Conservation (phyloP, 2,797 vertebrate genomes). For the Siniperca scherzeri region DNA sequence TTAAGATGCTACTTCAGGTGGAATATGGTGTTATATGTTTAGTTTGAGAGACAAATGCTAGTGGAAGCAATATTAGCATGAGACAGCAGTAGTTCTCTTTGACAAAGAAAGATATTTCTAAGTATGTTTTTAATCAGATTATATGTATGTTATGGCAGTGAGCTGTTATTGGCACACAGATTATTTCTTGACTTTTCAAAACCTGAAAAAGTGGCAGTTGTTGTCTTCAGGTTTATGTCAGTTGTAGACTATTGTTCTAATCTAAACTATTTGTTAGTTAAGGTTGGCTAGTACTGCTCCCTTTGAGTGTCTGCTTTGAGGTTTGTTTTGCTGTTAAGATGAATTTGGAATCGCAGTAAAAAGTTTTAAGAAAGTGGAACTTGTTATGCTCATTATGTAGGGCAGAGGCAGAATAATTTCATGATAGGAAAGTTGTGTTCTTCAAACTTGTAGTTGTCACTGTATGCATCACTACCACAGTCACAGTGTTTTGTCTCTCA, state of each 20-base stretch:
- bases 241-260: neutral
- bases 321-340: neutral
- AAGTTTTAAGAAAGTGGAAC: neutral
- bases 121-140: neutral
- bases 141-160: too few species aligned
- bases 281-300: neutral
- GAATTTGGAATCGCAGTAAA: neutral
- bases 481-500: neutral
- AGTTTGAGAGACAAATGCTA: neutral
- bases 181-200: too few species aligned
- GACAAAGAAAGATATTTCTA: too few species aligned
- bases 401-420: neutral
- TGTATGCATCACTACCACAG: neutral
- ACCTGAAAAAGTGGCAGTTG: neutral
- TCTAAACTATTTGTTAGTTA: neutral
- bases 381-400: neutral
- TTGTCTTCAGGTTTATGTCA: neutral
- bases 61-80: neutral
- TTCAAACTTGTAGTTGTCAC: neutral
- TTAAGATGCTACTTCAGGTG: neutral
- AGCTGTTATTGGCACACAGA: rapidly evolving
- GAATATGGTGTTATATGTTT: neutral
- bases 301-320: neutral
- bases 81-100: neutral
- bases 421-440: neutral